These are phyloP conservation scores for Deroptyus accipitrinus DNA, from an alignment of 2,113 vertebrate species.

Conservation along the genomic window DNA sequence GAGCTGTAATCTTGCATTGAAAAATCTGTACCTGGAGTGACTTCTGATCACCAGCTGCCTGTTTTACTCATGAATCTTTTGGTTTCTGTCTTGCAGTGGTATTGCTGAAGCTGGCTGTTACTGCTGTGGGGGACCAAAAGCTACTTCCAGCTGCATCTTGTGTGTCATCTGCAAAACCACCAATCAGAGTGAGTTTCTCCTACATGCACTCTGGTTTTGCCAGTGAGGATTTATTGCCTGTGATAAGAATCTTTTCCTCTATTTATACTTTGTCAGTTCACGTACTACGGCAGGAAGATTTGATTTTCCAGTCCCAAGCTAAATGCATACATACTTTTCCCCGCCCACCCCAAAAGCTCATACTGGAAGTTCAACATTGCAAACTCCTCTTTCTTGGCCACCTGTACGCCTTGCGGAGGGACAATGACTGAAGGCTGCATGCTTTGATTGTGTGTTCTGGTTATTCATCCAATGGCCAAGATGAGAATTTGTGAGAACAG, in stretches of 20 bases:
- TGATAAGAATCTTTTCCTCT: not conserved
- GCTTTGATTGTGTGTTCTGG: not conserved
- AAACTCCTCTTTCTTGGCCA: not conserved
- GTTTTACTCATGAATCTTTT: not conserved
- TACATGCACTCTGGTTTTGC: not conserved
- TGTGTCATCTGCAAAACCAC: not conserved
- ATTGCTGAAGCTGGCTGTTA: not conserved
- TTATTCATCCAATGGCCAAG: not conserved
- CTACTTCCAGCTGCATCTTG: not conserved
- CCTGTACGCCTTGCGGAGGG: not conserved
- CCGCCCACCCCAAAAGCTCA: not conserved
- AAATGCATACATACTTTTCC: not conserved
- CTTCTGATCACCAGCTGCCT: not conserved
- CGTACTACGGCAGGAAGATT: not conserved
- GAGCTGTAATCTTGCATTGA: not conserved
- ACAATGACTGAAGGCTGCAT: not conserved
- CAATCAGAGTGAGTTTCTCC: slow-evolving; percentile 46
- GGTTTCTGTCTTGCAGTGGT: slow-evolving; percentile 30
- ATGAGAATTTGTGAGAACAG: not conserved
- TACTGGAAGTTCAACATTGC: not conserved
- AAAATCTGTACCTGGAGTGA: not conserved
- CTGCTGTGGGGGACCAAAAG: not conserved
- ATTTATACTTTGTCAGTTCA: not conserved
- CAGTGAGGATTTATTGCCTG: not conserved
- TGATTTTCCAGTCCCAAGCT: not conserved